phyloP scores from a whole-genome alignment of 1,140 invertebrate species.

The Drosophila parvula region DNA sequence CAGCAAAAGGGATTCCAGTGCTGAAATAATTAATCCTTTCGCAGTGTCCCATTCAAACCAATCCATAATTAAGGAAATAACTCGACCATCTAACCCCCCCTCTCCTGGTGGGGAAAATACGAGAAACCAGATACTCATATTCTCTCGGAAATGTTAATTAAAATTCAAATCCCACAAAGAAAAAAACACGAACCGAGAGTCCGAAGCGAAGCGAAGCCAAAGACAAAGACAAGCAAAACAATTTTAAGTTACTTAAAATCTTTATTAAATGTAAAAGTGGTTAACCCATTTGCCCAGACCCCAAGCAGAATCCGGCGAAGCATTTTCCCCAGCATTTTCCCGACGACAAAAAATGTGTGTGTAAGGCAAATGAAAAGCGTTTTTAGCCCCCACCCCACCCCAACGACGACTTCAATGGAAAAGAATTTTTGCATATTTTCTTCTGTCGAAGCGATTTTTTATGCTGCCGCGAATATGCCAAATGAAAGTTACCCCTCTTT shows the following conservation, averaged over 20 bases:
- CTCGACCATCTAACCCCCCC: constrained; percentile 8
- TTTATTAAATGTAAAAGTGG: constrained; percentile 81
- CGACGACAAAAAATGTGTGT: constrained; percentile 38
- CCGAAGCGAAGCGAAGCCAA: constrained; percentile 27
- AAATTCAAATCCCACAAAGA: constrained; percentile 73
- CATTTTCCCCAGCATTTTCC: constrained; percentile 29
- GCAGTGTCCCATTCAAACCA: constrained; percentile 18
- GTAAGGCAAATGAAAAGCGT: constrained; percentile 70
- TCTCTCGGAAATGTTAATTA: constrained; percentile 77
- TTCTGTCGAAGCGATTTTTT: constrained; percentile 71
- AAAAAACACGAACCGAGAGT: constrained; percentile 12
- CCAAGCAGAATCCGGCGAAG: constrained; percentile 27
- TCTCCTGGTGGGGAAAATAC: constrained; percentile 1
- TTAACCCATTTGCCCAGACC: constrained; percentile 66
- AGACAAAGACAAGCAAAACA: constrained; percentile 72
- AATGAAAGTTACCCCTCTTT: constrained; percentile 67
- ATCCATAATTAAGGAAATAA: constrained; percentile 48
- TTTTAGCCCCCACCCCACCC: constrained; percentile 41
- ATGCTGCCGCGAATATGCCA: constrained; percentile 79
- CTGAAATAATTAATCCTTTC: constrained; percentile 29
- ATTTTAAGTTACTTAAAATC: constrained; percentile 82
- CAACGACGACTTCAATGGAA: constrained; percentile 63
- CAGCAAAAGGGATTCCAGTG: constrained; percentile 17
- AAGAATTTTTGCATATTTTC: constrained; percentile 66
- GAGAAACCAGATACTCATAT: constrained; percentile 53